Conservation (phyloP, 2,797 vertebrate genomes). For the Melanitta fusca region DNA sequence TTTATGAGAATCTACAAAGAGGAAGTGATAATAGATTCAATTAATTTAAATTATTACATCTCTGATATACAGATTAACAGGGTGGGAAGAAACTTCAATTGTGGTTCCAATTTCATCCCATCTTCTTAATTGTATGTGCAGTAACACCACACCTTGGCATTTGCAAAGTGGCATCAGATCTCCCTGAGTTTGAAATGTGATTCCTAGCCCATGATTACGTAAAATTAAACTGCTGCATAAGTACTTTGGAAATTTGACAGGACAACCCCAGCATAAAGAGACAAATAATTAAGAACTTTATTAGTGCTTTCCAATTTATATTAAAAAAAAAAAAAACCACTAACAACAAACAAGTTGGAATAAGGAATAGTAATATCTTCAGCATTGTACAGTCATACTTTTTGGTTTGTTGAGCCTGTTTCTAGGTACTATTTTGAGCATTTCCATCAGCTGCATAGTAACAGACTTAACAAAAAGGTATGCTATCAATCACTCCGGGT, state of each 20-base stretch:
- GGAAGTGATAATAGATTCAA: conserved; percentile 32
- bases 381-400: background rate
- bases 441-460: conserved; percentile 15
- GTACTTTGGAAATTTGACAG: conserved; percentile 29
- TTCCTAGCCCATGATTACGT: conserved; percentile 70
- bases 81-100: conserved; percentile 69
- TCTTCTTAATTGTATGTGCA: conserved; percentile 81
- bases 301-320: background rate
- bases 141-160: conserved; percentile 79
- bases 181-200: conserved; percentile 79
- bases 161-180: conserved; percentile 74
- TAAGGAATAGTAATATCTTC: background rate
- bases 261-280: background rate
- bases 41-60: conserved; percentile 64
- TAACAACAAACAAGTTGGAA: background rate
- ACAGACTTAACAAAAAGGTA: conserved; percentile 55
- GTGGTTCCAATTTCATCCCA: conserved; percentile 78
- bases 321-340: background rate
- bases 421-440: conserved; percentile 16
- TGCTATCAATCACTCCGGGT: conserved; percentile 51
- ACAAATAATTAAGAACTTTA: background rate
- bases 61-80: conserved; percentile 66
- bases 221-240: conserved; percentile 69
- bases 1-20: background rate
- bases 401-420: background rate